Percentiles rank a stretch among this genome's conserved stretches.
Evolutionary conservation across 2,113 vertebrate species (phyloP).

Genomic region (Microtus pennsylvanicus): DNA sequence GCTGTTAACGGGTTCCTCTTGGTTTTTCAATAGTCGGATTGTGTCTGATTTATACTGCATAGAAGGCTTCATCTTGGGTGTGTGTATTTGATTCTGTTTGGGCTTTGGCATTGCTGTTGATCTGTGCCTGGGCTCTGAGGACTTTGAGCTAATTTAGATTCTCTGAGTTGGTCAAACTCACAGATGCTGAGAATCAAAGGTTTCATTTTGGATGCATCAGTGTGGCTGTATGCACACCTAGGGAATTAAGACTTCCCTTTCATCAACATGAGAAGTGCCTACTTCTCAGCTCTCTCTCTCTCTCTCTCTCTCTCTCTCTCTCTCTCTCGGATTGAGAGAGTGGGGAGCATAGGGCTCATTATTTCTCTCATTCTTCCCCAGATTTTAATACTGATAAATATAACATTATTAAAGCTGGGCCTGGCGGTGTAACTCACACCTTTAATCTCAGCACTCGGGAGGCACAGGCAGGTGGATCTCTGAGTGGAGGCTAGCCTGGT

Average conservation of each 20-base stretch:
- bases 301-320: background rate
- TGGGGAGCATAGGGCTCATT: background rate
- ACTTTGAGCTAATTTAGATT: background rate
- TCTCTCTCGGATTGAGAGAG: background rate
- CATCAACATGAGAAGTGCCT: background rate
- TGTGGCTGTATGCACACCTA: background rate
- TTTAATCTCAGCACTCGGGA: background rate
- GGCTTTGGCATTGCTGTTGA: background rate
- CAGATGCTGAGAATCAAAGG: conserved; percentile 35
- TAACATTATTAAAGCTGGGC: background rate
- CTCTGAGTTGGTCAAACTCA: background rate
- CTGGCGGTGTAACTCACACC: too few species aligned
- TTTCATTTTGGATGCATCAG: background rate
- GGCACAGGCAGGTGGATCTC: background rate
- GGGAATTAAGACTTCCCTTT: conserved; percentile 28
- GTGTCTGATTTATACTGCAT: background rate
- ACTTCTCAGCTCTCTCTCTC: background rate
- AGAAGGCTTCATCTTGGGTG: background rate
- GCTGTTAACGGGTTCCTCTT: conserved; percentile 85
- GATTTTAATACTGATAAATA: background rate
- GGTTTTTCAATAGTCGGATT: background rate
- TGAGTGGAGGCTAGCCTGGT: background rate
- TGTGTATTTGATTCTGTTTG: background rate
- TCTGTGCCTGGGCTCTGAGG: background rate
- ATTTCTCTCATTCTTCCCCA: background rate